Base-by-base conservation (phyloP, 2,888 invertebrate species). In the Pachymerium ferrugineum region DNA sequence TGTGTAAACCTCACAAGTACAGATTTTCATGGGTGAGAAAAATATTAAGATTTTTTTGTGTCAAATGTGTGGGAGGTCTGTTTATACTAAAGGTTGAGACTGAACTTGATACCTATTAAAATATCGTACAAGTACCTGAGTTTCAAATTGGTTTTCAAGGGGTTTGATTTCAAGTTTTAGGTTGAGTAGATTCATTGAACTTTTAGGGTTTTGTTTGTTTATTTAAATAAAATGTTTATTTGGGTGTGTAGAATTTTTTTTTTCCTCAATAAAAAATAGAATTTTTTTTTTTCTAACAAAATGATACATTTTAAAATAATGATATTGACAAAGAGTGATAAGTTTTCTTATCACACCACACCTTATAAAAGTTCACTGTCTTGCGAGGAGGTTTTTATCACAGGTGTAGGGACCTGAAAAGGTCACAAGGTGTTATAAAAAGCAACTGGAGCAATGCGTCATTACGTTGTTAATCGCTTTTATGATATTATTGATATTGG, bases 371-470 rank as follows among this genome's bases (percentile, higher is more conserved):
- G 42, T 42, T 42, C 42, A 42, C n/a, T 42, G 5, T 42, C 42
- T 42, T 42, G 42, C 12, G 33, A 33, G 33, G 42, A 42, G 14
- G 42, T 42, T 42, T 42, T 42, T 42, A 42, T 42, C 42, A 42
- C 42, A 42, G 42, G 42, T 42, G 42, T 42, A 42, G 42, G 42
- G 42, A 42, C 6, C 42, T 42, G 42, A 42, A 42, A 42, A 42
- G 42, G 42, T 42, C 42, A 42, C 42, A 42, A 42, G 42, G 42
- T 42, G 42, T 42, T 42, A 42, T 42, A 42, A 42, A 42, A 42
- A 42, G 42, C 42, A 42, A 42, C 42, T 42, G 42, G 42, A 42
- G 42, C 42, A 42, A 14, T 33, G 33, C 33, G 33, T 33, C 33
- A 33, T 33, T 33, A 33, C 12, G 33, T 33, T 33, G 6, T 12